Evolutionary conservation across 2,113 vertebrate genomes (phyloP), one percentile per base, ranked within the genome.

Genomic region (Pseudolaguvia tuberculata): DNA sequence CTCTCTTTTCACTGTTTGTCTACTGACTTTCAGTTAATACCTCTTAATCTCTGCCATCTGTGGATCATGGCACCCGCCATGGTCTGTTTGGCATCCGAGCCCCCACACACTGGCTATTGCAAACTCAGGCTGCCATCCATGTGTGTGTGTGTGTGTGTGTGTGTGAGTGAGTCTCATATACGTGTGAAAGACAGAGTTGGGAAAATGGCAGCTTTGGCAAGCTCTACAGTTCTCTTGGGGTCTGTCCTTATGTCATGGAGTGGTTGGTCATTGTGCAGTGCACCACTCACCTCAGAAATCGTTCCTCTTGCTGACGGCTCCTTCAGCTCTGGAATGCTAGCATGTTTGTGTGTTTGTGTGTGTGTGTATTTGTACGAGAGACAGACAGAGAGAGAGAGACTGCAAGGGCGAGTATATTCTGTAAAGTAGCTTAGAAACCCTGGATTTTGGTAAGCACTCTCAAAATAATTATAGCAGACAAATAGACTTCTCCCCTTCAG

Each of bases 41-140:
- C 69, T 72, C 69, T 78, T 78, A 78, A 78, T 72, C 76, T 78
- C 27, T 65, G 59, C 76, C 69, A 72, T 78, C 69, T 78, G 62
- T 7, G 27, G 73, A 67, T 75, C 62, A 67, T 75, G 62, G 62
- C 73, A 47, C 25, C 12, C 35, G n/a, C 39, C 6, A 17, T 57
- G 76, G 52, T 65, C 58, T 55, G 50, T 75, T 57, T 66, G 76
- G 35, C 50, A 72, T 52, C 13, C 18, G 29, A 59, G 35, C 45
- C 39, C 73, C 65, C 52, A 57, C 73, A 58, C 63, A 57, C 65
- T 69, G 65, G 65, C 65, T 69, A n/a, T 57, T 55, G 55, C 15
- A 42, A 51, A 29, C 55, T 7, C 65, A 67, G 17, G 23, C 62
- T 70, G 66, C 56, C 74, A 76, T 70, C 74, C 70, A 66, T 61